A percentile compares a stretch with the other conserved stretches of the same genome.
Evolutionary conservation across 2,797 vertebrate genomes (phyloP).

Genomic region (Australoheros facetus): DNA sequence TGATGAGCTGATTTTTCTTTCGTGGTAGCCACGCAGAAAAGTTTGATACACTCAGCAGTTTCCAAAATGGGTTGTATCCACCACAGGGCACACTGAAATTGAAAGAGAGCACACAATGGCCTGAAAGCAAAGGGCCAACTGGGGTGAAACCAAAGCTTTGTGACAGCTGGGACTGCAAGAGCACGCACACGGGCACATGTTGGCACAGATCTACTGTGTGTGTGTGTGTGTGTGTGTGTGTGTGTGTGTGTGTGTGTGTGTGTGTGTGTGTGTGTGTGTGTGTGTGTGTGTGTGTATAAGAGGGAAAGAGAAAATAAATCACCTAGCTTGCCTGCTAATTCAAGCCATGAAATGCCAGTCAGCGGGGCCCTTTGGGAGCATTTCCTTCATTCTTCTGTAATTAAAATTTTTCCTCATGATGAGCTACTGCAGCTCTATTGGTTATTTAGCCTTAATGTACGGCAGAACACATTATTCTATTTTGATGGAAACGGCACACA

Average conservation of each 20-base stretch:
- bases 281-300: not conserved
- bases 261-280: not conserved
- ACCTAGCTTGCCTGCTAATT: conserved; percentile 31
- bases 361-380: conserved; percentile 38
- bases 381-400: conserved; percentile 55
- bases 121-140: conserved; percentile 38
- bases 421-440: conserved; percentile 24
- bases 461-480: conserved; percentile 19
- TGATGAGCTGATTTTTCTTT: conserved; percentile 56
- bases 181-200: conserved; percentile 7
- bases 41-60: conserved; percentile 67
- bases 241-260: not conserved
- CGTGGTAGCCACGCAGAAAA: conserved; percentile 47
- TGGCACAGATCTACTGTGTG: not conserved
- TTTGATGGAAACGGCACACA: conserved; percentile 17
- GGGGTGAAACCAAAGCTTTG: conserved; percentile 41
- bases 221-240: not conserved
- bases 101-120: conserved; percentile 53
- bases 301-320: conserved; percentile 27
- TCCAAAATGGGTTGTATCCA: conserved; percentile 49
- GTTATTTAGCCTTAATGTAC: conserved; percentile 44
- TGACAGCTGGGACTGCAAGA: conserved; percentile 44
- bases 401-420: conserved; percentile 61
- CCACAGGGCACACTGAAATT: conserved; percentile 45
- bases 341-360: conserved; percentile 38